These are phyloP conservation scores for Drosophila parabipectinata DNA, from an alignment of 1,140 invertebrate species.

Conservation along the genomic window DNA sequence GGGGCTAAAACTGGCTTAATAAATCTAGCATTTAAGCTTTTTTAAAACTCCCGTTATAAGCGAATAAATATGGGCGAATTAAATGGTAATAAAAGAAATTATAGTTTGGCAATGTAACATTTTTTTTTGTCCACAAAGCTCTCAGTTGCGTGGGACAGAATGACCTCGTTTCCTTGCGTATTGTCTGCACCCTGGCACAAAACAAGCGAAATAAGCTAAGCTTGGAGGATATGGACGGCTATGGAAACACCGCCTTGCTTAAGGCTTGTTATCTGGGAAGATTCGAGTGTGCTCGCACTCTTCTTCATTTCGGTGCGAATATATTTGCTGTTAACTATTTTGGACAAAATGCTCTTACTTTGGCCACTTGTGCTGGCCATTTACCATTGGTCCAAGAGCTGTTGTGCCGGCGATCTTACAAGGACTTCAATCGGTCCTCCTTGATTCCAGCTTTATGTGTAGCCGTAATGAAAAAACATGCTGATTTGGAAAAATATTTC, in stretches of 20 bases:
- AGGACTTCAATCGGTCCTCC: conserved; percentile 77
- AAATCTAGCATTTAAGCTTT: too few species aligned
- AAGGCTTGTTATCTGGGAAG: conserved; percentile 74
- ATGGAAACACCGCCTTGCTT: conserved; percentile 75
- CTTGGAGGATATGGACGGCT: conserved; percentile 65
- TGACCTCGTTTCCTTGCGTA: conserved; percentile 59
- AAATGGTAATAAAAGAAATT: conserved; percentile 51
- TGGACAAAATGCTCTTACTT: conserved; percentile 76
- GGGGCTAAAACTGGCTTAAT: too few species aligned
- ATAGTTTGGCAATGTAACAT: background rate
- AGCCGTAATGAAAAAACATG: conserved; percentile 55
- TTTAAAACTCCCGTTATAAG: conserved; percentile 33
- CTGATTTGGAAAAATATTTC: conserved; percentile 52
- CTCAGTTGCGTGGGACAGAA: conserved; percentile 57
- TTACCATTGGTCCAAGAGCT: conserved; percentile 61
- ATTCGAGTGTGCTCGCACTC: conserved; percentile 49
- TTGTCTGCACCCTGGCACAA: conserved; percentile 49
- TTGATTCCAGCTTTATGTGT: conserved; percentile 75
- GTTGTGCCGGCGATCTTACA: conserved; percentile 55
- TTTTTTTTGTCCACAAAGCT: conserved; percentile 25
- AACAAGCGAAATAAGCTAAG: conserved; percentile 31
- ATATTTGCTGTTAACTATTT: conserved; percentile 73
- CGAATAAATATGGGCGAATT: conserved; percentile 38
- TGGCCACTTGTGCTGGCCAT: conserved; percentile 66
- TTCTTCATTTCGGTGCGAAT: conserved; percentile 61